Evolutionary conservation across 2,888 invertebrate species (phyloP), one percentile per base, ranked within the genome.

Genomic region (Agrochola lychnidis): DNA sequence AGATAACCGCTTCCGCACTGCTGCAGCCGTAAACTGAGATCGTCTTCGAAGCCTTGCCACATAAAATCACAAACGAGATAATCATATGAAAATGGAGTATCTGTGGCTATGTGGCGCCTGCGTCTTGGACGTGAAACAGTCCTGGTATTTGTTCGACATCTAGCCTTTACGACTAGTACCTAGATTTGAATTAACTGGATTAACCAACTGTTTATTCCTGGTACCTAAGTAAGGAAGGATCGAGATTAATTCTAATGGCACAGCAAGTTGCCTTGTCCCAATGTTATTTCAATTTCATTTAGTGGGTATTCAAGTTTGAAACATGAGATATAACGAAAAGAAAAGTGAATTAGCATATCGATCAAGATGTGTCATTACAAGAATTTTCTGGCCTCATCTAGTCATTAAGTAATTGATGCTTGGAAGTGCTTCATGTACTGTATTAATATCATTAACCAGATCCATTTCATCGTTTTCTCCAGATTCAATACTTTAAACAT

Each of bases 31-130:
- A 84, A 84, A 82, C 76, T 14, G 59, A 40, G 70, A 81, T 73
- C 67, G 76, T 70, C 70, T 56, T n/a, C n/a, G n/a, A 56, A 81
- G 81, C 61, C 57, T 72, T 71, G 67, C 63, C 59, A 42, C 82
- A 81, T 83, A 85, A 83, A 83, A 67, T 83, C 59, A 42, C 61
- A 73, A 85, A 84, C 82, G 42, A 81, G 78, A 83, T 85, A 85
- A 83, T 85, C 82, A 81, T 81, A 83, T 77, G 85, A 70, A 84
- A 84, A 76, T 81, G 30, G 73, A 61, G 68, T 81, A 69, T 73
- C 61, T 62, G 67, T 68, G 63, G 68, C 66, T 45, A 25, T 48
- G 57, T 53, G 73, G 81, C 85, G 85, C 77, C 73, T 66, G 71
- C 14, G 30, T 22, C 57, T 25, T 53, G 19, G 22, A 61, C 72